Evolutionary conservation across 1,140 invertebrate genomes (phyloP), one percentile per base, ranked within the genome.

Genomic region (Apis dorsata): DNA sequence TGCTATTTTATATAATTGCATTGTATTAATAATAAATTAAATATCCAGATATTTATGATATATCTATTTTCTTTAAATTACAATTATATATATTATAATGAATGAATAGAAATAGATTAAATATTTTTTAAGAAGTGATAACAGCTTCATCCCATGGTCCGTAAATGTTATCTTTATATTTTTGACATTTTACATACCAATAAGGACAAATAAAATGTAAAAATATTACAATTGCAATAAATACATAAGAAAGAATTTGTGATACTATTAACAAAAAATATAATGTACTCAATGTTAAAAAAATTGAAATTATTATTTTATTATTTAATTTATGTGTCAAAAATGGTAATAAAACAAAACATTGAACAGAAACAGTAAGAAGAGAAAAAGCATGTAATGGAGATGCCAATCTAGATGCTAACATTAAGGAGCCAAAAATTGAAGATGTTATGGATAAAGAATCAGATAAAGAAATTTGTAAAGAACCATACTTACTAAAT

Each of bases 141-240:
- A 97, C 95, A 63, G 98, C 98, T 92, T 99, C 98, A 94, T 99
- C 98, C 98, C 98, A 99, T 10, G 98, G 98, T 2, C 98, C 98
- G 94, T 99, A 97, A 88, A 98, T 99, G 93, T 98, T 99, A 93
- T 98, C 97, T 94, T 99, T 99, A 90, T 97, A 96, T 68, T 95
- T 96, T 89, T 99, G 97, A 93, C 97, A 97, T 76, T 92, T 94
- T 1, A 98, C 95, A 93, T 98, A 98, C 93, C 96, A 96, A 12
- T 95, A 90, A 10, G 98, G 98, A 93, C 97, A 99, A 68, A 97
- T 92, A 69, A 97, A 93, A 92, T 95, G 96, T 70, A 98, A 94
- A 90, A 97, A 95, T 34, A 95, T 89, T 8, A 96, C 95, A 66
- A 95, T 94, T 49, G 93, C 90, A 21, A 96, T 86, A 93, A 97